phyloP scores from a whole-genome alignment of 2,888 invertebrate species.

The Drosophila falleni region DNA sequence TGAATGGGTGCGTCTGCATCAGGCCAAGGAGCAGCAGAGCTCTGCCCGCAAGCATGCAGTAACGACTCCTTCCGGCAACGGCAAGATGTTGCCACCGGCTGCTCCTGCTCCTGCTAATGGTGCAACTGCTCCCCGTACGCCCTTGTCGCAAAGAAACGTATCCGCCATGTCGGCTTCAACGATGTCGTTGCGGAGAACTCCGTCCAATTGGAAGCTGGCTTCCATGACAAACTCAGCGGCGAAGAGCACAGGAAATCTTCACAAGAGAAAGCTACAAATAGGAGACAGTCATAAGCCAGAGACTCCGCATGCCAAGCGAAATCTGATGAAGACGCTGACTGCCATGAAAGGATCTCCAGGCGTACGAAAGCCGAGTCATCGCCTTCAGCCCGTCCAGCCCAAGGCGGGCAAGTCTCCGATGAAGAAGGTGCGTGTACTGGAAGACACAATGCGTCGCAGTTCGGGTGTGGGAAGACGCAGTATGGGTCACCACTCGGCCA shows the following conservation, averaged over 20 bases:
- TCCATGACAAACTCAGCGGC: slow-evolving; percentile 2
- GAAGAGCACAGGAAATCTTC: slow-evolving; percentile 30
- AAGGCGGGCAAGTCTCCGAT: slow-evolving; percentile 63
- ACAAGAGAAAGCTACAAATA: slow-evolving; percentile 20
- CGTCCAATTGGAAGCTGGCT: slow-evolving; percentile 66
- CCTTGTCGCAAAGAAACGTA: slow-evolving; percentile 72
- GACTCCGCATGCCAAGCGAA: slow-evolving; percentile 79
- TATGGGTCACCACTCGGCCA: slow-evolving; percentile 57
- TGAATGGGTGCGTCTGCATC: slow-evolving; percentile 87
- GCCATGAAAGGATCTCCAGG: slow-evolving; percentile 60
- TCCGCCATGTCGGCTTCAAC: slow-evolving; percentile 57
- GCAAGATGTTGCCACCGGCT: slow-evolving; percentile 53
- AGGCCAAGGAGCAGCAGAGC: slow-evolving; percentile 78
- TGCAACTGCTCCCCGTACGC: slow-evolving; percentile 63
- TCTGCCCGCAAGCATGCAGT: slow-evolving; percentile 85
- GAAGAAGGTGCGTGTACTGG: slow-evolving; percentile 72
- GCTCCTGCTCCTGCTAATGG: slow-evolving; percentile 42
- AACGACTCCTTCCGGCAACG: slow-evolving; percentile 24
- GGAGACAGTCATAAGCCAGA: slow-evolving; percentile 22
- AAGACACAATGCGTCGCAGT: slow-evolving; percentile 73
- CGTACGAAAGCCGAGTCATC: slow-evolving; percentile 23
- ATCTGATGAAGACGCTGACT: slow-evolving; percentile 69
- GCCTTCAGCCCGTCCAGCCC: slow-evolving; percentile 4
- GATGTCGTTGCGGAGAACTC: slow-evolving; percentile 63
- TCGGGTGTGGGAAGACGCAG: slow-evolving; percentile 72